These are phyloP conservation scores for Oceanites oceanicus DNA, from an alignment of 2,113 vertebrate species.

Conservation along the genomic window DNA sequence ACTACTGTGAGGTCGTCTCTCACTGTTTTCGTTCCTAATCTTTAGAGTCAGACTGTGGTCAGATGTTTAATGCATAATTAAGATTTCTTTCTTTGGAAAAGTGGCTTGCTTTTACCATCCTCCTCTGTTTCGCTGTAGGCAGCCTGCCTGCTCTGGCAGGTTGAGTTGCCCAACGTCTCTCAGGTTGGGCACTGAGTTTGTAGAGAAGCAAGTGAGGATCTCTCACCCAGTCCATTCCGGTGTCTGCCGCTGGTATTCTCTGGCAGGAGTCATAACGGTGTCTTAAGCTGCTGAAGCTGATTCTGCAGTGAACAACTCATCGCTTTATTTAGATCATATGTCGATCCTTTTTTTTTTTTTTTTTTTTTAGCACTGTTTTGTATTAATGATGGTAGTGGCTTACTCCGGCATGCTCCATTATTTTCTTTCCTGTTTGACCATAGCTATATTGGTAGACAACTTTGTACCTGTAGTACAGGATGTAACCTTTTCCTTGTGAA, in stretches of 20 bases:
- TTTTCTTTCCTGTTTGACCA: background rate
- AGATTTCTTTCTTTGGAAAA: background rate
- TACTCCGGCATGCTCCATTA: no score
- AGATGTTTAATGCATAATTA: background rate
- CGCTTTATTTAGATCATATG: background rate
- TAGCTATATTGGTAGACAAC: background rate
- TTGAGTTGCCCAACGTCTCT: no score
- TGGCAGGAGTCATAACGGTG: rapidly evolving
- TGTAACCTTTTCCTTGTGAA: background rate
- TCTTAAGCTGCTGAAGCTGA: background rate
- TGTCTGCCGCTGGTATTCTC: background rate
- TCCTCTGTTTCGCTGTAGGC: background rate
- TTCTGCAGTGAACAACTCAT: background rate
- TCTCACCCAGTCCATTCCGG: background rate
- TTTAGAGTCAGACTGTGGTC: background rate
- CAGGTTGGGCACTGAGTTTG: no score
- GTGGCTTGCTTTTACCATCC: background rate
- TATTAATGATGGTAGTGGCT: background rate
- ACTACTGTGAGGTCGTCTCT: background rate
- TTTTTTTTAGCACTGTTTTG: background rate
- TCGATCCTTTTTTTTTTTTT: background rate
- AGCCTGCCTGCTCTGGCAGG: background rate
- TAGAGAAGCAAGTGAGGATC: background rate
- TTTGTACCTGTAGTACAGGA: background rate
- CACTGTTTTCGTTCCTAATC: background rate